Base-by-base conservation (phyloP, 2,888 invertebrate species). In the Erebia ligea region DNA sequence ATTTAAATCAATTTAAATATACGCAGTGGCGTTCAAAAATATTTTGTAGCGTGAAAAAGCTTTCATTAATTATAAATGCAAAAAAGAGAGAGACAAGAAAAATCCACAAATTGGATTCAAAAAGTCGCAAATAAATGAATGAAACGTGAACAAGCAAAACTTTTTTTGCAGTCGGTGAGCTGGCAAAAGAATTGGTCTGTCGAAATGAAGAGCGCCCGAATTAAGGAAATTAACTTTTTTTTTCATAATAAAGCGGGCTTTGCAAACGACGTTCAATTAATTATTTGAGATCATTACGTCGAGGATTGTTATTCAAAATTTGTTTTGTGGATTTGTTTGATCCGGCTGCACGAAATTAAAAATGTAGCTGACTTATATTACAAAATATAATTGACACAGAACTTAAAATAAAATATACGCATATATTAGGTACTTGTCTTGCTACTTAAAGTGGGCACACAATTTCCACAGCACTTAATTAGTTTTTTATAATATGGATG, bases 141-240 rank as follows among this genome's bases (percentile, higher is more conserved):
- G 82, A 81, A 82, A 80, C 77, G 80, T 80, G 83, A 82, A 83
- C 81, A 83, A 83, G 80, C 82, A 83, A 80, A 81, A 79, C 74
- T 83, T 81, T 85, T 86, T 84, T 82, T 81, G 71, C 85, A 85
- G 83, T 81, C 76, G 76, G 76, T 76, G 70, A 81, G 80, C 76
- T 82, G 82, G 83, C 83, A 82, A 80, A 84, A 85, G 85, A 86
- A 86, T 85, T 81, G 79, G 79, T 67, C 80, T 75, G 83, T 76
- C 81, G 81, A 84, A 86, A 85, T 83, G 85, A 80, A 83, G 84
- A 84, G 81, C 83, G 81, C 81, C 82, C 84, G 87, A 90, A 90
- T 91, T 91, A 90, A 86, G 88, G 87, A 89, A 91, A 90, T 91
- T 90, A 90, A 88, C 89, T 90, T 91, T 90, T 90, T 54, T 87